These are phyloP conservation scores for Alces alces DNA, from an alignment of 2,113 vertebrate species.

Conservation along the genomic window DNA sequence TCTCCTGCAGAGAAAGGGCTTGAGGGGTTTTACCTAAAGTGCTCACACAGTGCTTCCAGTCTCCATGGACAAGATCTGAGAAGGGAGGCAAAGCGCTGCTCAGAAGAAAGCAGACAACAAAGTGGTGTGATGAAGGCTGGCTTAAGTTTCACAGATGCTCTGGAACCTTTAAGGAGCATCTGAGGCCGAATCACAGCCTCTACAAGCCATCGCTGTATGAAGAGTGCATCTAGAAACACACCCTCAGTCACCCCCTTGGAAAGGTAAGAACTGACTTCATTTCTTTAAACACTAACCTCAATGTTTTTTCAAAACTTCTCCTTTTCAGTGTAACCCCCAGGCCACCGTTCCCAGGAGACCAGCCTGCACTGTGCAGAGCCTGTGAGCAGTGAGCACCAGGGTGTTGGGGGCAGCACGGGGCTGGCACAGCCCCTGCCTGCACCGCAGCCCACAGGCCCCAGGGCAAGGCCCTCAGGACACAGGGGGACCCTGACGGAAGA, in stretches of 20 bases:
- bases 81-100: not conserved
- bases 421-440: not conserved
- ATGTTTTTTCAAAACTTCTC: not conserved
- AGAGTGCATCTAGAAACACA: not conserved
- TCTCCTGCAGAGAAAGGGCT: not conserved
- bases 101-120: not conserved
- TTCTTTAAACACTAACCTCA: not conserved
- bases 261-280: not conserved
- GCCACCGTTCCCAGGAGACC: not conserved
- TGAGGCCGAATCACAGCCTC: not conserved
- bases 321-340: not conserved
- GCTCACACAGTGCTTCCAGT: not conserved
- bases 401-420: accelerated
- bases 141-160: not conserved
- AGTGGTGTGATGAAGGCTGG: not conserved
- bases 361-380: not conserved
- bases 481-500: not conserved
- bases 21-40: not conserved
- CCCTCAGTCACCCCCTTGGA: not conserved
- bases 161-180: not conserved
- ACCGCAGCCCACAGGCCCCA: not conserved
- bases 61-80: not conserved
- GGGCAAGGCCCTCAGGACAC: not conserved
- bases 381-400: accelerated
- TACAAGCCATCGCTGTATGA: not conserved